Evolutionary conservation across 64 coral and sea anemone genomes (phyloP).

Genomic region (Montipora capricornis): DNA sequence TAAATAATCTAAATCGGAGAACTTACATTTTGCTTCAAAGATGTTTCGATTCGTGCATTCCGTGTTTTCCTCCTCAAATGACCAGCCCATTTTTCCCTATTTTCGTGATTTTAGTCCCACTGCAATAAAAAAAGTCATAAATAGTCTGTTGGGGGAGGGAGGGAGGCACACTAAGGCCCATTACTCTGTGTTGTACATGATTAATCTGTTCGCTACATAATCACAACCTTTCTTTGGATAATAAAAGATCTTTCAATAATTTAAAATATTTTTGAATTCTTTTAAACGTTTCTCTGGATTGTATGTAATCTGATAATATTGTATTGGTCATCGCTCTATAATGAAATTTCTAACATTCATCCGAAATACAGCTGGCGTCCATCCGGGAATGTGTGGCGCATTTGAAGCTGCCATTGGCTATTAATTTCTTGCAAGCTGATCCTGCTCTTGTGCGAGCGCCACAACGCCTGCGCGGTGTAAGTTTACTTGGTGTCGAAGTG

Average conservation of each 20-base stretch:
- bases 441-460: conserved; percentile 82
- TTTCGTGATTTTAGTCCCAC: too few relatives aligned
- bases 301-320: neutral
- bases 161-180: too few relatives aligned
- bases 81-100: too few relatives aligned
- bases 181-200: too few relatives aligned
- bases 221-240: neutral
- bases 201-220: too few relatives aligned
- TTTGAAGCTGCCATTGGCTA: conserved; percentile 68
- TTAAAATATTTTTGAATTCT: neutral
- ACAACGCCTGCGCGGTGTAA: conserved; percentile 66
- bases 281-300: neutral
- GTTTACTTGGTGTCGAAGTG: conserved; percentile 68
- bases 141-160: too few relatives aligned
- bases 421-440: conserved; percentile 77
- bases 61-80: too few relatives aligned
- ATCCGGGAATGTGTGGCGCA: conserved; percentile 66
- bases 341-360: neutral
- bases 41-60: too few relatives aligned
- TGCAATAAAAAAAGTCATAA: too few relatives aligned
- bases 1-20: too few relatives aligned
- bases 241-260: neutral
- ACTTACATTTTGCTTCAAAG: too few relatives aligned
- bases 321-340: neutral
- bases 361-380: conserved; percentile 3